phyloP scores from a whole-genome alignment of 2,888 invertebrate species.

The Drosophila parthenogenetica region DNA sequence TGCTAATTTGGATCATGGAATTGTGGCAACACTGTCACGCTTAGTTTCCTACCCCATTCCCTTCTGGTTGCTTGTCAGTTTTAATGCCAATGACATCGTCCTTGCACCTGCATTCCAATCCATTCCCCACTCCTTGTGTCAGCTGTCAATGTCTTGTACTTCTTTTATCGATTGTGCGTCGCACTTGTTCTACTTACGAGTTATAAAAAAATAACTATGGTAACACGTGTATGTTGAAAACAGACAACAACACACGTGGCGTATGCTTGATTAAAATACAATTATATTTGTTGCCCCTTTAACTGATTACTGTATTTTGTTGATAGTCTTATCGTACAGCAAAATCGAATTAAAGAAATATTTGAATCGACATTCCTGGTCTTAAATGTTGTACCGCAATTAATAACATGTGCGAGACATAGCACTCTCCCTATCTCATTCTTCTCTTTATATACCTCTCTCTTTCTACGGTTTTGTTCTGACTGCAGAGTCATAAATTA shows the following conservation, averaged over 20 bases:
- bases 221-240: conserved; percentile 13
- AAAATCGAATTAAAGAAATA: conserved; percentile 9
- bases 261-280: conserved; percentile 52
- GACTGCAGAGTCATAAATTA: conserved; percentile 51
- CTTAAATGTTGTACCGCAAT: conserved; percentile 41
- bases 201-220: conserved; percentile 31
- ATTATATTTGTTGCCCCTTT: too few species aligned
- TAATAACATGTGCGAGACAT: conserved; percentile 39
- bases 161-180: conserved; percentile 60
- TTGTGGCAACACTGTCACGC: too few species aligned
- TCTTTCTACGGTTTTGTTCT: conserved; percentile 6
- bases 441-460: background rate
- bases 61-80: background rate
- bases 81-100: conserved; percentile 26
- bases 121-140: conserved; percentile 17
- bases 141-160: conserved; percentile 30
- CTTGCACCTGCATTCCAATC: conserved; percentile 56
- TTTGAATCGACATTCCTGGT: conserved; percentile 14
- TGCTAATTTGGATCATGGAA: too few species aligned
- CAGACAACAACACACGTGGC: conserved; percentile 34
- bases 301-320: background rate
- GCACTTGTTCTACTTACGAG: conserved; percentile 24
- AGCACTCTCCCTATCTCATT: conserved; percentile 3
- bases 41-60: background rate
- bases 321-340: background rate